Conservation (phyloP, 2,113 vertebrate species). For the Syngnathus floridae region DNA sequence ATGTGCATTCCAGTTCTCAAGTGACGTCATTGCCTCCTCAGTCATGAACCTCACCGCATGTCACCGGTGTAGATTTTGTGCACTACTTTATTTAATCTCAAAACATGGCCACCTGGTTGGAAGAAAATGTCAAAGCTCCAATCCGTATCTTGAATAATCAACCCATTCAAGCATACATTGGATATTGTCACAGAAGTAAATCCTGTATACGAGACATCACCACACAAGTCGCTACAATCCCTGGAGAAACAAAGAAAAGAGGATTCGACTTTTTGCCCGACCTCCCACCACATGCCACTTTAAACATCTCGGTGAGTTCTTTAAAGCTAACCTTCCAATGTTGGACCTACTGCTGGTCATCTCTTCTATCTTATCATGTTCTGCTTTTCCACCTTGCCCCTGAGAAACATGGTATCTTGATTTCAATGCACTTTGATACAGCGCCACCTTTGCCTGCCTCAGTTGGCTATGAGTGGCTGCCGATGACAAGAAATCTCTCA, state of each 20-base stretch:
- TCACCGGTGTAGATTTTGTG: no score
- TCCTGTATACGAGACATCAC: not conserved
- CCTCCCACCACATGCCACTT: slow-evolving; percentile 41
- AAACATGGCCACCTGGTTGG: no score
- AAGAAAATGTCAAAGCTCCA: not conserved
- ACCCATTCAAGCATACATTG: not conserved
- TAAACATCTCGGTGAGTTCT: slow-evolving; percentile 34
- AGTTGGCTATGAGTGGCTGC: slow-evolving; percentile 53
- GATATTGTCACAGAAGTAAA: slow-evolving; percentile 3
- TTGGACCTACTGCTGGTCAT: slow-evolving; percentile 59
- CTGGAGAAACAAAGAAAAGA: not conserved
- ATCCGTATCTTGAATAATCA: not conserved
- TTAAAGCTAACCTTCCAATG: slow-evolving; percentile 57
- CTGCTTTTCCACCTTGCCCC: slow-evolving; percentile 48
- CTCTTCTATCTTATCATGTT: slow-evolving; percentile 42
- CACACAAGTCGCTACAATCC: not conserved
- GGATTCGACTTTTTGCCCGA: slow-evolving; percentile 21
- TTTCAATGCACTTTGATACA: slow-evolving; percentile 51
- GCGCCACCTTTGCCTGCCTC: slow-evolving; percentile 58
- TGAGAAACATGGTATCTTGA: slow-evolving; percentile 1
- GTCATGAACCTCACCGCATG: no score
- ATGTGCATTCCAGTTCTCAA: no score
- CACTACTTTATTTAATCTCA: no score
- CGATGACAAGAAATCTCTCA: slow-evolving; percentile 30
- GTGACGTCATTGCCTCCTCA: no score